Evolutionary conservation across 2,113 vertebrate genomes (phyloP).

Genomic region (Aegotheles bennettii): DNA sequence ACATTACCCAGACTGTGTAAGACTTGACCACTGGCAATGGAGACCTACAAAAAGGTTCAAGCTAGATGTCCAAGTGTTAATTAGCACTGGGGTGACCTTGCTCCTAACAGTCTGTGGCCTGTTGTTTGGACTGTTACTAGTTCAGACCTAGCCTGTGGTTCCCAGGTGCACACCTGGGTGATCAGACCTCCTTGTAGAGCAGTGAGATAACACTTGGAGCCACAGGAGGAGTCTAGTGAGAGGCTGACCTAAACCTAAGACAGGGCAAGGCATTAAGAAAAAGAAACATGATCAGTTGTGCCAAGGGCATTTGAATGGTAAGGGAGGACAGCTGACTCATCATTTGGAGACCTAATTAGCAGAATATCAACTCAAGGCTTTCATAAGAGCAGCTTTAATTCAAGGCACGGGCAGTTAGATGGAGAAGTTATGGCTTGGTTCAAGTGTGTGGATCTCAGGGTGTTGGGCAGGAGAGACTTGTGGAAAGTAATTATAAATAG

Average conservation of each 20-base stretch:
- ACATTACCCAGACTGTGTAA: not conserved
- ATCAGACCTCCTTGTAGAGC: not conserved
- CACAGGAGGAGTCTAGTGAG: no score
- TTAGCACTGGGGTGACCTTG: not conserved
- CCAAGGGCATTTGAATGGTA: not conserved
- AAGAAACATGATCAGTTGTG: not conserved
- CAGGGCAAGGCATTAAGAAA: not conserved
- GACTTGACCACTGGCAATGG: not conserved
- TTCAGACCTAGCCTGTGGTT: not conserved
- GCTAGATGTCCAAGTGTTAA: not conserved
- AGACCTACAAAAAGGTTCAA: not conserved
- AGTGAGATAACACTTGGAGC: not conserved
- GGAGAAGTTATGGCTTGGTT: not conserved
- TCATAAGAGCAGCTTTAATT: not conserved
- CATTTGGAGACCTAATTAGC: not conserved
- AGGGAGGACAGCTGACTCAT: not conserved
- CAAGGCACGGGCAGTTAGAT: not conserved
- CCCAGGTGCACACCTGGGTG: not conserved
- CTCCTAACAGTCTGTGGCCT: not conserved
- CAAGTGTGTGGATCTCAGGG: not conserved
- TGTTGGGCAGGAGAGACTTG: not conserved
- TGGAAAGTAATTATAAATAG: not conserved
- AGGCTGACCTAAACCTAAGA: not conserved
- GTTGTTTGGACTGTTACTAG: not conserved
- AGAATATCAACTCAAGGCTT: not conserved